phyloP scores from a whole-genome alignment of 2,797 vertebrate genomes.

The Aeoliscus strigatus region DNA sequence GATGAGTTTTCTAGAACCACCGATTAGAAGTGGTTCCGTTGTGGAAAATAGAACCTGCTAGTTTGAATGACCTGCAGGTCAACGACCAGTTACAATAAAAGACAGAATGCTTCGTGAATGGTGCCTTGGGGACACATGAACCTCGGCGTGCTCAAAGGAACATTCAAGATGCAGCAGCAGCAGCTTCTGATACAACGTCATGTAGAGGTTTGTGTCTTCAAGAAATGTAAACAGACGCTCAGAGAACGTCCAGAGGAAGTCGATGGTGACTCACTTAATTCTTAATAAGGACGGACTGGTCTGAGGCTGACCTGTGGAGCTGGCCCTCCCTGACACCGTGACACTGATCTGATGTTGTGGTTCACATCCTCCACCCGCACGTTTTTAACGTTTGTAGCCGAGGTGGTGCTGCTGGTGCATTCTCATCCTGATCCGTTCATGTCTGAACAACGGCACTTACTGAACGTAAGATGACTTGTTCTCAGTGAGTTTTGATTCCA shows the following conservation, averaged over 20 bases:
- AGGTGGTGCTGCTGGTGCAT: constrained; percentile 6
- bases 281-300: background rate
- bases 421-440: constrained; percentile 9
- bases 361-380: constrained; percentile 12
- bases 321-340: constrained; percentile 1
- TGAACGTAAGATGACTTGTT: background rate
- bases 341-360: constrained; percentile 18
- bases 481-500: too few species aligned
- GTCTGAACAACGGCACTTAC: background rate
- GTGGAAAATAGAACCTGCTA: constrained; percentile 7
- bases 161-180: constrained; percentile 1
- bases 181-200: background rate
- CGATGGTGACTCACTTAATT: constrained; percentile 1
- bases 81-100: too few species aligned
- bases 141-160: constrained; percentile 1
- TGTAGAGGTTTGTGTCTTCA: constrained; percentile 7
- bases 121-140: too few species aligned
- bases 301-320: constrained; percentile 3
- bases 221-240: constrained; percentile 3
- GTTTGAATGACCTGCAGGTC: too few species aligned
- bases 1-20: too few species aligned
- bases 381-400: constrained; percentile 17
- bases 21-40: background rate
- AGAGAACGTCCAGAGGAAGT: background rate
- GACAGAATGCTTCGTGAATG: background rate